Evolutionary conservation across 2,113 vertebrate species (phyloP).

Genomic region (Chiloscyllium plagiosum): DNA sequence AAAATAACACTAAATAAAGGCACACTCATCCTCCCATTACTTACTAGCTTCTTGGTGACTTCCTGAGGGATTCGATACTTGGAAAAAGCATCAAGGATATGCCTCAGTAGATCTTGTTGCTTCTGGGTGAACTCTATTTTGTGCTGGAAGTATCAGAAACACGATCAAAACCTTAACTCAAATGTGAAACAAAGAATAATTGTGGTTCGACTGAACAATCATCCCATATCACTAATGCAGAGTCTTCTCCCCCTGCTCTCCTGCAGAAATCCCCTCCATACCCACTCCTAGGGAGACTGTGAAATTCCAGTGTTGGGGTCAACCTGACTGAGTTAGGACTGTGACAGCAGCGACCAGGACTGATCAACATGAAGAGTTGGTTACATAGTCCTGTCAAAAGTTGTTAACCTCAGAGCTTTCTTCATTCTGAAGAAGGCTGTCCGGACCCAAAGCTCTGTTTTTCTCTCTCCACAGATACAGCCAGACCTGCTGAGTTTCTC

Average conservation of each 20-base stretch:
- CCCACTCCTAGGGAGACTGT: too few species aligned
- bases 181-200: background rate
- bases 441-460: too few species aligned
- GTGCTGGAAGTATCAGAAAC: constrained; percentile 67
- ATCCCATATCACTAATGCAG: background rate
- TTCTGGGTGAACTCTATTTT: constrained; percentile 79
- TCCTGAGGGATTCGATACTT: constrained; percentile 88
- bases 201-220: background rate
- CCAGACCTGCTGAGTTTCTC: too few species aligned
- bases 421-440: too few species aligned
- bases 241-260: too few species aligned
- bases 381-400: background rate
- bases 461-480: too few species aligned
- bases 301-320: background rate
- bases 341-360: background rate
- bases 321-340: background rate
- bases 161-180: constrained; percentile 41
- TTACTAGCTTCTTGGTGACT: constrained; percentile 85
- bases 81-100: constrained; percentile 84
- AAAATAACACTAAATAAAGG: too few species aligned
- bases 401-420: too few species aligned
- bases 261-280: too few species aligned
- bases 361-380: background rate
- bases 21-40: constrained; percentile 39
- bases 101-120: constrained; percentile 71